A percentile compares a stretch with the other conserved stretches of the same genome.
Evolutionary conservation across 2,888 invertebrate species (phyloP).

Genomic region (Prostheceraeus crozeri): DNA sequence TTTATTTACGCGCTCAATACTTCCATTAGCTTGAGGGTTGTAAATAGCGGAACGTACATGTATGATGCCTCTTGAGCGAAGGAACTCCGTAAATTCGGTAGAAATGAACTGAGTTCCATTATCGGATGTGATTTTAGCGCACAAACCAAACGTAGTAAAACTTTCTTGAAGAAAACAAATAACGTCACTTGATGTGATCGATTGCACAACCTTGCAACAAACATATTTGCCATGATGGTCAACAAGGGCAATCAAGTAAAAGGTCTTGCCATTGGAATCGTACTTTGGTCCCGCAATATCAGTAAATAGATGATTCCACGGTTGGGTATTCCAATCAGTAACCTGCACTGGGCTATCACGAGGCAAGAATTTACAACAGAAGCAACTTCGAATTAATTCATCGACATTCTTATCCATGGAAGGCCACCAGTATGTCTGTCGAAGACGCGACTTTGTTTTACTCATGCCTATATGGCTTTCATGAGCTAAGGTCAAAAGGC

Average conservation of each 20-base stretch:
- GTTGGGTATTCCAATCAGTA: conserved; percentile 3
- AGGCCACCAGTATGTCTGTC: conserved; percentile 30
- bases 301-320: conserved; percentile 16
- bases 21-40: conserved; percentile 30
- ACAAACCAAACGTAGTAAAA: conserved; percentile 1
- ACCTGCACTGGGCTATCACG: conserved; percentile 29
- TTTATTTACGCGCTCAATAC: conserved; percentile 23
- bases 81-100: conserved; percentile 13
- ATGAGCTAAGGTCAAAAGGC: conserved; percentile 22
- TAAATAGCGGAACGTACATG: conserved; percentile 31
- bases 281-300: conserved; percentile 30
- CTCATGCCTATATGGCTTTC: conserved; percentile 22
- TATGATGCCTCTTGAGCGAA: conserved; percentile 16
- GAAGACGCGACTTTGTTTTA: conserved; percentile 6
- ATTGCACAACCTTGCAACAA: conserved; percentile 15
- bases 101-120: conserved; percentile 23
- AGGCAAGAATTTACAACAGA: conserved; percentile 4
- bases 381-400: conserved; percentile 3
- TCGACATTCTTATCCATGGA: conserved; percentile 12
- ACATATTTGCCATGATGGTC: conserved; percentile 27
- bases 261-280: conserved; percentile 5
- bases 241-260: conserved; percentile 30
- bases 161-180: not conserved
- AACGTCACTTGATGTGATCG: conserved; percentile 11
- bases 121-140: conserved; percentile 14